Base-by-base conservation (phyloP, 2,888 invertebrate species). In the Pristionchus fissidentatus region DNA sequence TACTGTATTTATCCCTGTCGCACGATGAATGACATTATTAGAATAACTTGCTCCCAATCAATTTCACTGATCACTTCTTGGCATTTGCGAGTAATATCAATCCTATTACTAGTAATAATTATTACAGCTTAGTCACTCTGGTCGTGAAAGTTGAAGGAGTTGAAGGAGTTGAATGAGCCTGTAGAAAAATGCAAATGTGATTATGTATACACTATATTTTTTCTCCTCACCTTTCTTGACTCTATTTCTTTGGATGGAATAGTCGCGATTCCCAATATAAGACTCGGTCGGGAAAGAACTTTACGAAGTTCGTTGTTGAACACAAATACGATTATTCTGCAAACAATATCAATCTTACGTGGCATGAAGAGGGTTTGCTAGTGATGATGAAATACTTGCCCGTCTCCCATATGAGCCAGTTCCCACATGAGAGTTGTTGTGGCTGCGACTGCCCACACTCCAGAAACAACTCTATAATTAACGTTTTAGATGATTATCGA, bases 261-360 rank as follows among this genome's bases (percentile, higher is more conserved):
- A 15, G 75, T 75, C 3, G 75, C 46, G 13, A 46, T 15, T 26
- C 46, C 43, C 29, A 75, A 46, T 1, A 75, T 13, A 1, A 75
- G 13, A 26, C 46, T 75, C 46, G 75, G 75, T 3, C 32, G n/a
- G 29, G 15, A 49, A 26, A 46, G 13, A 0, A 75, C 75, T n/a
- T 75, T 75, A 4, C 75, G 75, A 15, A 75, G 75, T 29, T 75
- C 75, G 32, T 75, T 75, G 19, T 75, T 75, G 75, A 75, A 75
- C 29, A 38, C 75, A 46, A 75, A 75, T 8, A 75, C 29, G 19
- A 75, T 43, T 2, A 75, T 35, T 0, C 75, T 73, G 43, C 19
- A 66, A 66, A 32, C 3, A 41, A 41, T 4, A 4, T n/a, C n/a
- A 43, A 70, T 70, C 8, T 1, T n/a, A 41, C 5, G 10, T n/a